phyloP scores from a whole-genome alignment of 2,113 vertebrate genomes.

The Pelecanoides urinatrix region DNA sequence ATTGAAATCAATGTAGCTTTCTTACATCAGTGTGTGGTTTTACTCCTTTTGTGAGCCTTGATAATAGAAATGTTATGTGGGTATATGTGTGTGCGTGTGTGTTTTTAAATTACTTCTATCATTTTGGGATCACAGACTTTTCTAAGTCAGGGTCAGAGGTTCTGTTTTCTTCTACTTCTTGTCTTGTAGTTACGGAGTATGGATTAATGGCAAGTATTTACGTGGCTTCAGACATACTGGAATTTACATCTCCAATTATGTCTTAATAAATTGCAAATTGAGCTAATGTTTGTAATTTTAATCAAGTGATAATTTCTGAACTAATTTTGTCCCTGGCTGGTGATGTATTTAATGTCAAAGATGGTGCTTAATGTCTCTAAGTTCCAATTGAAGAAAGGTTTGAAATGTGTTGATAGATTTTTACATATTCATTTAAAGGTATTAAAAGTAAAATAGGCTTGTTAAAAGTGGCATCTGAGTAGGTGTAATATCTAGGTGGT shows the following conservation, averaged over 20 bases:
- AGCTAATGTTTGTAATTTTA: conserved; percentile 36
- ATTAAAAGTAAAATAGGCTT: background rate
- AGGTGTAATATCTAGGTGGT: background rate
- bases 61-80: background rate
- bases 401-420: conserved; percentile 22
- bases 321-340: conserved; percentile 13
- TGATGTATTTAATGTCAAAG: background rate
- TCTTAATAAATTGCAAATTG: conserved; percentile 8
- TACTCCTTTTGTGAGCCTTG: background rate
- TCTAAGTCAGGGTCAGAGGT: background rate
- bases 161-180: background rate
- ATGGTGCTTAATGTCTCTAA: background rate
- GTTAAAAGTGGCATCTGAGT: background rate
- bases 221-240: background rate
- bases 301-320: conserved; percentile 38
- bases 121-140: background rate
- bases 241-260: background rate
- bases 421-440: background rate
- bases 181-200: background rate
- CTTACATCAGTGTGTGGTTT: background rate
- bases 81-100: rapidly evolving
- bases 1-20: background rate
- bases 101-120: background rate
- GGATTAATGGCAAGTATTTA: background rate
- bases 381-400: background rate